phyloP scores from a whole-genome alignment of 2,113 vertebrate species.

The Nematolebias whitei region DNA sequence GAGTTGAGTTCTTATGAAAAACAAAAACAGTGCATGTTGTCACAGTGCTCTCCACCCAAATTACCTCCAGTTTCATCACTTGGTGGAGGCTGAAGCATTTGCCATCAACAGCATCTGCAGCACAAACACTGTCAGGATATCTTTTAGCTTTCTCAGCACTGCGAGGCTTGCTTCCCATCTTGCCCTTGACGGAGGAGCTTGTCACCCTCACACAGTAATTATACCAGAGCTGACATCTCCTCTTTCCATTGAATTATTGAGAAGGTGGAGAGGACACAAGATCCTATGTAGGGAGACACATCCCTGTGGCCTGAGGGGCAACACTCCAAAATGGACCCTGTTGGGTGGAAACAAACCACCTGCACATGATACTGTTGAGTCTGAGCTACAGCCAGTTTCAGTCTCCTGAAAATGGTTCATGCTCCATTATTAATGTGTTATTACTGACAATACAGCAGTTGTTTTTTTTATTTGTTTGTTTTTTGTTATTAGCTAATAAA shows the following conservation, averaged over 20 bases:
- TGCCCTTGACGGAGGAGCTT: slow-evolving; percentile 73
- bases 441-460: neutral
- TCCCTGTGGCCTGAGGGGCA: slow-evolving; percentile 26
- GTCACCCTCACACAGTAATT: slow-evolving; percentile 75
- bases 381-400: slow-evolving; percentile 14
- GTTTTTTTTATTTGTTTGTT: neutral
- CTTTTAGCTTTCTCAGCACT: slow-evolving; percentile 38
- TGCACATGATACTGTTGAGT: slow-evolving; percentile 12
- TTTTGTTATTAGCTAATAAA: too few species aligned
- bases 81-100: slow-evolving; percentile 28
- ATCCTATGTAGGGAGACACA: slow-evolving; percentile 61
- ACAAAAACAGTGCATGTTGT: slow-evolving; percentile 29
- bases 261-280: slow-evolving; percentile 62
- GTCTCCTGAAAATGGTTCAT: neutral
- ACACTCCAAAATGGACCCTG: slow-evolving; percentile 32
- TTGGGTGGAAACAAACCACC: slow-evolving; percentile 13
- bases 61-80: slow-evolving; percentile 64
- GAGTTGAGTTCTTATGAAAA: slow-evolving; percentile 30
- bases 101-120: slow-evolving; percentile 13
- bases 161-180: slow-evolving; percentile 44
- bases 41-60: slow-evolving; percentile 13
- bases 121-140: slow-evolving; percentile 19
- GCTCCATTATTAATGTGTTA: neutral
- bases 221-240: slow-evolving; percentile 71
- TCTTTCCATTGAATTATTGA: slow-evolving; percentile 77